Conservation (phyloP, 2,888 invertebrate species). For the Drosophila stalkeri region DNA sequence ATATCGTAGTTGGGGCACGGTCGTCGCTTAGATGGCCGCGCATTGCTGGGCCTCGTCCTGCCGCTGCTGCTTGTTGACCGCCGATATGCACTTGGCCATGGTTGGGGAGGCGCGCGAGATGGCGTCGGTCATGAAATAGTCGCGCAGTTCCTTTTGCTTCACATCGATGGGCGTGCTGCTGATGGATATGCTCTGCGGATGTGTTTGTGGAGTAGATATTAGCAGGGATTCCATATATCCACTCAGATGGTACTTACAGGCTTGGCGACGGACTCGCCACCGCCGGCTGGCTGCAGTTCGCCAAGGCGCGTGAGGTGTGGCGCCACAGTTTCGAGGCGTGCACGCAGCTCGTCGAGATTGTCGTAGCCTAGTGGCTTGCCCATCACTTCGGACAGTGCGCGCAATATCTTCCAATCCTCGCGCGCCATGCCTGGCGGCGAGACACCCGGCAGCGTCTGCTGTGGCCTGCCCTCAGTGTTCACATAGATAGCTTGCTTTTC, state of each 20-base stretch:
- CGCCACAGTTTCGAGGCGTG: slow-evolving; percentile 92
- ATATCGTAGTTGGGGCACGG: slow-evolving; percentile 21
- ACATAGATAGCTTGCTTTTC: slow-evolving; percentile 99
- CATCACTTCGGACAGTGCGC: slow-evolving; percentile 96
- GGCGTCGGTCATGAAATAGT: slow-evolving; percentile 97
- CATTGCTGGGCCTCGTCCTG: slow-evolving; percentile 67
- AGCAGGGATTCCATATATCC: not conserved
- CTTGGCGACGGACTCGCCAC: slow-evolving; percentile 91
- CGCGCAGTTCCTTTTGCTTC: slow-evolving; percentile 91
- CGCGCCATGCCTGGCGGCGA: slow-evolving; percentile 96
- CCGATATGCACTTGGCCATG: slow-evolving; percentile 99
- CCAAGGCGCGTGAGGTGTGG: slow-evolving; percentile 96
- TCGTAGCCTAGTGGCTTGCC: slow-evolving; percentile 94
- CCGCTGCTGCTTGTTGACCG: slow-evolving; percentile 89
- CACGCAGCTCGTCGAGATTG: slow-evolving; percentile 92
- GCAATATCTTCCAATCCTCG: slow-evolving; percentile 99
- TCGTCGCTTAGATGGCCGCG: slow-evolving; percentile 62
- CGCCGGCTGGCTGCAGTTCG: slow-evolving; percentile 93
- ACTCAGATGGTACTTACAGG: slow-evolving; percentile 85
- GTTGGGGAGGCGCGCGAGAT: slow-evolving; percentile 98
- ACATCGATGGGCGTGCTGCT: slow-evolving; percentile 89
- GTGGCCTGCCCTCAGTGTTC: slow-evolving; percentile 98
- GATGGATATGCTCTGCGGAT: slow-evolving; percentile 84
- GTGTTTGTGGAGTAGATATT: slow-evolving; percentile 27
- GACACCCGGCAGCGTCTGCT: slow-evolving; percentile 94